Evolutionary conservation across 1,140 invertebrate species (phyloP).

Genomic region (Musca domestica): DNA sequence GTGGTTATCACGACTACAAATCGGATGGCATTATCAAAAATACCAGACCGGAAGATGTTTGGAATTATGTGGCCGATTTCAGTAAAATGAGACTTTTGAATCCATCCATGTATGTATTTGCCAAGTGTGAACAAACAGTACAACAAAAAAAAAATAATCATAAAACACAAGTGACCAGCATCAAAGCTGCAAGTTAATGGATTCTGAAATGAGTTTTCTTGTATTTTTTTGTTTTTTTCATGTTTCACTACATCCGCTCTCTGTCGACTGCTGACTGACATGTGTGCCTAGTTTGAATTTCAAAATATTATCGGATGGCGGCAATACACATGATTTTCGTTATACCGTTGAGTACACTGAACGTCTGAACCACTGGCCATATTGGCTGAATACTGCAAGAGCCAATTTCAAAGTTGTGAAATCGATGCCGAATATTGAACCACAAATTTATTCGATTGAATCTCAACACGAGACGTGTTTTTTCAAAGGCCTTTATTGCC

Average conservation of each 20-base stretch:
- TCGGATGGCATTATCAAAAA: constrained; percentile 56
- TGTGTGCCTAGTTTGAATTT: constrained; percentile 60
- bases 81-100: constrained; percentile 70
- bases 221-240: neutral
- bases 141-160: neutral
- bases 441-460: constrained; percentile 57
- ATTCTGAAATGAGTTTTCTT: neutral
- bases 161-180: neutral
- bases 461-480: constrained; percentile 67
- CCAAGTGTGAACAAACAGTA: neutral
- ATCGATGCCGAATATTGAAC: constrained; percentile 44
- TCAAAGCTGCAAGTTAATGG: neutral
- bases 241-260: neutral
- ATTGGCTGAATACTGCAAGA: constrained; percentile 59
- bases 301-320: constrained; percentile 62
- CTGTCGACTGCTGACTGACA: too few relatives aligned
- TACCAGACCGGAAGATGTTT: constrained; percentile 61
- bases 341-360: constrained; percentile 69
- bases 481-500: constrained; percentile 58
- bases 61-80: constrained; percentile 74
- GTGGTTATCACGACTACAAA: constrained; percentile 45
- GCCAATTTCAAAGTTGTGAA: constrained; percentile 62
- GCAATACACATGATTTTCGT: constrained; percentile 68
- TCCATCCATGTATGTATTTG: constrained; percentile 65
- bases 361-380: constrained; percentile 63